Evolutionary conservation across 2,113 vertebrate species (phyloP).

Genomic region (Aptenodytes patagonicus): DNA sequence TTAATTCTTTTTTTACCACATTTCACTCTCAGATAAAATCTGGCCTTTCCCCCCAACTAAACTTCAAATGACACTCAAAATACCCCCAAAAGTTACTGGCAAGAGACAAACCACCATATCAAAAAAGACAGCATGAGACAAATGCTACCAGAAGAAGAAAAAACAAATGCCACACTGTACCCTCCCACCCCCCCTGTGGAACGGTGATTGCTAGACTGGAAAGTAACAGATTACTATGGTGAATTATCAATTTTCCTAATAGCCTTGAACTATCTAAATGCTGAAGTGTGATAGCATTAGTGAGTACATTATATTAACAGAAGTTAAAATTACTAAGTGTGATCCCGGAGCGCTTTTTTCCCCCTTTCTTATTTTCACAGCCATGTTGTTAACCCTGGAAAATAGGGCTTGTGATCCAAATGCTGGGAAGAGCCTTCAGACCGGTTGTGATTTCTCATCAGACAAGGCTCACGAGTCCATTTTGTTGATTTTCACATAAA

Average conservation of each 20-base stretch:
- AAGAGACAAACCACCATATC: slow-evolving; percentile 8
- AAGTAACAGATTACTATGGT: slow-evolving; percentile 16
- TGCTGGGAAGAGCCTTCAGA: not conserved
- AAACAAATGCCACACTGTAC: not conserved
- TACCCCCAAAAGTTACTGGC: slow-evolving; percentile 36
- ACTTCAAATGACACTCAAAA: slow-evolving; percentile 56
- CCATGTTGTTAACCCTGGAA: slow-evolving; percentile 3
- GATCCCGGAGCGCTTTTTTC: not conserved
- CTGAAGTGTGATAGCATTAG: not conserved
- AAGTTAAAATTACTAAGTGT: slow-evolving; percentile 1
- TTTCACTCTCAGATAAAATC: slow-evolving; percentile 68
- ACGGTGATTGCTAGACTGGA: not conserved
- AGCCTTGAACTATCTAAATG: slow-evolving; percentile 10
- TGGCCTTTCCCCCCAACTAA: slow-evolving; percentile 14
- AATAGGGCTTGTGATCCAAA: not conserved
- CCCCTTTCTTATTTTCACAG: not conserved
- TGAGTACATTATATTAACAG: slow-evolving; percentile 29
- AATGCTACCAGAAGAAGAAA: slow-evolving; percentile 11
- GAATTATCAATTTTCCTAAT: slow-evolving; percentile 48
- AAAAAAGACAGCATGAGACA: slow-evolving; percentile 26
- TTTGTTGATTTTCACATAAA: slow-evolving; percentile 3
- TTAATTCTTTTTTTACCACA: slow-evolving; percentile 43
- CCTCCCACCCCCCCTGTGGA: not conserved
- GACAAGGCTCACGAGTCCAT: not conserved
- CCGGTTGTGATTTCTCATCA: not conserved